Evolutionary conservation across 1,140 invertebrate species (phyloP).

Genomic region (Brachionus manjavacas): DNA sequence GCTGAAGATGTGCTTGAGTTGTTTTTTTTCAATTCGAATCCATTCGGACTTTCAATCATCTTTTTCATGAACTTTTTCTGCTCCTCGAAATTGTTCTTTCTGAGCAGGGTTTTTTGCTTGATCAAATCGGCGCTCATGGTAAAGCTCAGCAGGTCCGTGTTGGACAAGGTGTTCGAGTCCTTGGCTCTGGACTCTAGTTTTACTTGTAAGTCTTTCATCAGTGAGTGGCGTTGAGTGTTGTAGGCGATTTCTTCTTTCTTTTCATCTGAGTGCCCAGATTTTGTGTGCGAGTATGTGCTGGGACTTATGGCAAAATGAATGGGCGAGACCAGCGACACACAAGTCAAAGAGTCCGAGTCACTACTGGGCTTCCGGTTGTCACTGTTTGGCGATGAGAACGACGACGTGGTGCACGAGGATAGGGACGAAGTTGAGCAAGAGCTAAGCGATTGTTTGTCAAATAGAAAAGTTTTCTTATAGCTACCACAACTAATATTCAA

Average conservation of each 20-base stretch:
- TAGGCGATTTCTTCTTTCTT: neutral
- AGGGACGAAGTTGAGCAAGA: neutral
- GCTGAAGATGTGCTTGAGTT: neutral
- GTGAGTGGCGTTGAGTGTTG: neutral
- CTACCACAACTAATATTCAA: slow-evolving; percentile 7
- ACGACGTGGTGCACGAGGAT: slow-evolving; percentile 1
- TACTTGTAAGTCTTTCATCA: neutral
- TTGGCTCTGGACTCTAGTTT: neutral
- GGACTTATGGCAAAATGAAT: no score
- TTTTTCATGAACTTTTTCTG: slow-evolving; percentile 21
- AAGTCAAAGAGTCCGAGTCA: neutral
- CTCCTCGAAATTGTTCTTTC: slow-evolving; percentile 26
- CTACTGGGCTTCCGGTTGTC: neutral
- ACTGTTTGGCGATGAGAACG: neutral
- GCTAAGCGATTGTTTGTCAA: slow-evolving; percentile 21
- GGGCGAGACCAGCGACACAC: slow-evolving; percentile 11
- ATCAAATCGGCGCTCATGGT: neutral
- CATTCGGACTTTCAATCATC: neutral
- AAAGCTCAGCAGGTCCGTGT: neutral
- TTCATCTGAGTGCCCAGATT: neutral
- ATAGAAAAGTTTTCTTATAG: slow-evolving; percentile 15
- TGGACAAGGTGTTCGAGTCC: neutral
- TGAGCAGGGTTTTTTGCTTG: neutral
- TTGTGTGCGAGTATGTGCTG: no score
- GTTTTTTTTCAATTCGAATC: neutral